Evolutionary conservation across 2,113 vertebrate species (phyloP), one percentile per base, ranked within the genome.

Genomic region (Junco hyemalis): DNA sequence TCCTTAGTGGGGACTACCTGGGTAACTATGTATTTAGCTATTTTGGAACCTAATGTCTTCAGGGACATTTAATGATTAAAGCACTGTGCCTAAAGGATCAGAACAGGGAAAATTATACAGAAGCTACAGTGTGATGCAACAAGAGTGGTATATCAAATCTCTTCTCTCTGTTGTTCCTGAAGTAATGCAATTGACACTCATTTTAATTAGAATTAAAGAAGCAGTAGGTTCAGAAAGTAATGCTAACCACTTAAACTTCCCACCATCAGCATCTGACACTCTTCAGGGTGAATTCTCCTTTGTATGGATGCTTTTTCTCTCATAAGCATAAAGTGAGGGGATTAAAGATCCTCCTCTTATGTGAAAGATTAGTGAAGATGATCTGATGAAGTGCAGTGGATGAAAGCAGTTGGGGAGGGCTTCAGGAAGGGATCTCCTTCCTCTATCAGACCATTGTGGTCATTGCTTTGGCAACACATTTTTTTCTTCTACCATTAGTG

Each of bases 11-110:
- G 59, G 29, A 79, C 72, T 88, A 63, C 70, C 36, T 69, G 72
- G 74, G 59, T 93, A 88, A 82, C 54, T 66, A 12, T 48, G 56
- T 74, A 72, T 86, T 94, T 96, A 87, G 63, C 51, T 87, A 14
- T 85, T 96, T 91, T 89, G 61, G 20, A 89, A 51, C n/a, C 71
- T 95, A 64, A 31, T 80, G 45, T 92, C 82, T 93, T 94, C 56
- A 81, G 89, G 70, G 70, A 72, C 35, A 74, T 72, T 81, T 93
- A 90, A 77, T n/a, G 48, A 72, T 71, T 85, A 84, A 40, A 91
- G 44, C 40, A 45, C 44, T 57, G 38, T 61, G 51, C 51, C 26
- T 71, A 78, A 84, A 93, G 94, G 59, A 72, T 68, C 20, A 31
- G 59, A 87, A 80, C 44, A 85, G 72, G 66, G 50, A 77, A 84